Conservation (phyloP, 2,797 vertebrate species). For the Petrocephalus schoutedeni region DNA sequence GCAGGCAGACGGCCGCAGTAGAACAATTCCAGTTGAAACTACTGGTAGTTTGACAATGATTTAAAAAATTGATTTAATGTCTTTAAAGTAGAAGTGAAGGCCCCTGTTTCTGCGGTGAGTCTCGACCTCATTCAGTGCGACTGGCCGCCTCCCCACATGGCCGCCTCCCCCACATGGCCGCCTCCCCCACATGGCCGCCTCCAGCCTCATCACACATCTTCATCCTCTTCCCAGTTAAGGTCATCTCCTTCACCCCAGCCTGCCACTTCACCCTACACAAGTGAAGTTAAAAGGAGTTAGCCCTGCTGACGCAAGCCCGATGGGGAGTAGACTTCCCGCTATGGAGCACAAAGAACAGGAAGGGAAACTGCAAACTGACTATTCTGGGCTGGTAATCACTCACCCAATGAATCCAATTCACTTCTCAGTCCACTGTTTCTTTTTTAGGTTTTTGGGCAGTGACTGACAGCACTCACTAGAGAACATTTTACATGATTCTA, state of each 20-base stretch:
- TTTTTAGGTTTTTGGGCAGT: neutral
- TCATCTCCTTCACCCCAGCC: constrained; percentile 89
- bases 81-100: neutral
- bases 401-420: neutral
- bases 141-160: neutral
- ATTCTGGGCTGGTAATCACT: neutral
- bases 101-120: neutral
- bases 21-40: neutral
- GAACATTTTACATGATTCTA: neutral
- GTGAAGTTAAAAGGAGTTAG: constrained; percentile 13
- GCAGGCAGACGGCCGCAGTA: neutral
- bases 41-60: neutral
- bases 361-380: neutral
- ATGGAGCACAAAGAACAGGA: neutral
- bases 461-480: neutral
- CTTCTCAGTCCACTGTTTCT: neutral
- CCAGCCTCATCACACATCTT: constrained; percentile 61
- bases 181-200: constrained; percentile 15
- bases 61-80: neutral
- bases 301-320: neutral
- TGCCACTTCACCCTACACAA: constrained; percentile 71
- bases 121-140: neutral
- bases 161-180: neutral
- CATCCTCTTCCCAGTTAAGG: constrained; percentile 83
- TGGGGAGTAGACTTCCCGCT: neutral